Evolutionary conservation across 2,888 invertebrate species (phyloP), one percentile per base, ranked within the genome.

Genomic region (Caenorhabditis imperialis): DNA sequence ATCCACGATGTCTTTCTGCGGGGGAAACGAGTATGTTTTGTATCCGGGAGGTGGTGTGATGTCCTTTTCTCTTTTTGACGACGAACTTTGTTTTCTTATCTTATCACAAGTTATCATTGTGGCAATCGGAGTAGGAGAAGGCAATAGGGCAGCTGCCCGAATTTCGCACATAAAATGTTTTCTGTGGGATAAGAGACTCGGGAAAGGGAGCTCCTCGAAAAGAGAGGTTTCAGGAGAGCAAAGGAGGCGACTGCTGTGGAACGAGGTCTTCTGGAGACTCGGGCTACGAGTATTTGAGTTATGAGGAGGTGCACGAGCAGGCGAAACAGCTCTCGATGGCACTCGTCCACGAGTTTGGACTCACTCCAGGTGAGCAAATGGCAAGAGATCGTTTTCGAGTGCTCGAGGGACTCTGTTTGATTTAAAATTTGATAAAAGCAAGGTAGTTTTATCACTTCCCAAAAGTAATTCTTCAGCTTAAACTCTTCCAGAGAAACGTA

Each of bases 1-100:
- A 75, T 86, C n/a, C 84, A 82, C 53, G 83, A 86, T 40, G 75
- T 77, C 23, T 86, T 86, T 60, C 63, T 81, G n/a, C 77, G 79
- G 33, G 86, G 86, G 40, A 65, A 81, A 55, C 72, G 83, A 70
- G 85, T 84, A 30, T 38, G 69, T 45, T 18, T 20, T 30, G 10
- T 10, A 30, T 7, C 7, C 6, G 30, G 35, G 18, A 38, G 27
- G 20, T 7, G 40, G 7, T 48, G 27, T 70, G 23, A 16, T 51
- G 50, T 40, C 44, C 50, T 67, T 48, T 69, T 62, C 18, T 45
- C 16, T 3, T 23, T 55, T 33, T 14, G 14, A 20, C 47, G 20
- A 25, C 47, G 62, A 63, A 63, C 50, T 55, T 54, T 54, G 58
- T 75, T 58, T 60, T 74, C 54, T 63, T 73, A 63, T 58, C 58